A percentile compares a stretch with the other conserved stretches of the same genome.
Evolutionary conservation across 2,113 vertebrate genomes (phyloP).

Genomic region (Sphyrna mokarran): DNA sequence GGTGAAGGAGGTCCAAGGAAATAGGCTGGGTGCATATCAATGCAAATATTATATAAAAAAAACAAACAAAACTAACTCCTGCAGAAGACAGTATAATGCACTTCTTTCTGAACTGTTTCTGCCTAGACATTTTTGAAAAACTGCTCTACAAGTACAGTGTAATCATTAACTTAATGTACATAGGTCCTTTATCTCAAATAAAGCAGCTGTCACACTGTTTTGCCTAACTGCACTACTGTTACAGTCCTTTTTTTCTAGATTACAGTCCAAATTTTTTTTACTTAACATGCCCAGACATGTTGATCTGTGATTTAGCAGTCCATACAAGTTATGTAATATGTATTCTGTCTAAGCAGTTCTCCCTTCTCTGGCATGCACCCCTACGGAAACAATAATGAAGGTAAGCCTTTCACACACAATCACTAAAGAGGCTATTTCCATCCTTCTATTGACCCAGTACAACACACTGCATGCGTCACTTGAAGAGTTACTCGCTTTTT

Average conservation of each 20-base stretch:
- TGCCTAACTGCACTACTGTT: neutral
- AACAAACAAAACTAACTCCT: neutral
- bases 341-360: neutral
- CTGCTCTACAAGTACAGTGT: conserved; percentile 1
- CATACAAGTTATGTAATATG: neutral
- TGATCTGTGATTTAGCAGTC: neutral
- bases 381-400: neutral
- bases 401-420: neutral
- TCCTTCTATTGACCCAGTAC: neutral
- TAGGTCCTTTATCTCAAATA: neutral
- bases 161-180: conserved; percentile 32
- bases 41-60: neutral
- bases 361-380: neutral
- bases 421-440: neutral
- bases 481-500: neutral
- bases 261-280: neutral
- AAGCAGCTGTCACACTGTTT: conserved; percentile 10
- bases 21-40: neutral
- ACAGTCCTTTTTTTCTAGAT: neutral
- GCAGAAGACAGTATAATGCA: neutral
- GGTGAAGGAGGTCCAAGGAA: too few relatives aligned
- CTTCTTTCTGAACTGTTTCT: neutral
- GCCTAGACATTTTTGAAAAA: neutral
- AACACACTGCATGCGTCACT: neutral
- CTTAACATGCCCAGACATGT: neutral